These are phyloP conservation scores for Eulemur rufifrons DNA, from an alignment of 2,113 vertebrate genomes.

Conservation along the genomic window DNA sequence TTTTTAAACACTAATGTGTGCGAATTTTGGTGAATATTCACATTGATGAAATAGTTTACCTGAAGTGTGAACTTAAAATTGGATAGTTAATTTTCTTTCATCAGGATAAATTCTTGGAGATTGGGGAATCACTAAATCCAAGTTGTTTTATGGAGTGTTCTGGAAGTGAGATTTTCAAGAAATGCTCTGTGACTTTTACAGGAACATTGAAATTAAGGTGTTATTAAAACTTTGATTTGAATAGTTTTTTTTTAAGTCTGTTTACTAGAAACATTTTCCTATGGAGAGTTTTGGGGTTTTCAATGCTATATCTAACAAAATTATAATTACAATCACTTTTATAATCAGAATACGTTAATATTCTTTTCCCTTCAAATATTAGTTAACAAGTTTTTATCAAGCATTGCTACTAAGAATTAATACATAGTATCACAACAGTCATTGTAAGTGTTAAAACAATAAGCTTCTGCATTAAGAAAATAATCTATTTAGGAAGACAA, in stretches of 20 bases:
- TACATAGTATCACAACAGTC: neutral
- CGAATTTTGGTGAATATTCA: neutral
- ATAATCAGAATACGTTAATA: neutral
- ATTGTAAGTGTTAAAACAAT: neutral
- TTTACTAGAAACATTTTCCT: neutral
- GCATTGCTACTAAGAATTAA: neutral
- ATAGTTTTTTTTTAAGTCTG: neutral
- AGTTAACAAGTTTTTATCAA: neutral
- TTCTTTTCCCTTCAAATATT: neutral
- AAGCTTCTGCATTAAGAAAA: neutral
- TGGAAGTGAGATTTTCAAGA: conserved; percentile 13
- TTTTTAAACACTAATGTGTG: neutral
- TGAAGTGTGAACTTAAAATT: neutral
- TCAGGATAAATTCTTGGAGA: neutral
- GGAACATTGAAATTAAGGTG: neutral
- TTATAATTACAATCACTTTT: neutral
- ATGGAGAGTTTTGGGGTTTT: neutral
- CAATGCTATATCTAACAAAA: neutral
- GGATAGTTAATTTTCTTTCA: neutral
- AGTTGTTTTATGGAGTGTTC: neutral
- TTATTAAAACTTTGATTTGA: neutral
- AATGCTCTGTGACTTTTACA: neutral
- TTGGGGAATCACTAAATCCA: neutral
- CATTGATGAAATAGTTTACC: neutral
- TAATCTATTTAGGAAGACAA: neutral